These are phyloP conservation scores for Lasioglossum calceatum DNA, from an alignment of 2,888 invertebrate genomes.

Conservation along the genomic window DNA sequence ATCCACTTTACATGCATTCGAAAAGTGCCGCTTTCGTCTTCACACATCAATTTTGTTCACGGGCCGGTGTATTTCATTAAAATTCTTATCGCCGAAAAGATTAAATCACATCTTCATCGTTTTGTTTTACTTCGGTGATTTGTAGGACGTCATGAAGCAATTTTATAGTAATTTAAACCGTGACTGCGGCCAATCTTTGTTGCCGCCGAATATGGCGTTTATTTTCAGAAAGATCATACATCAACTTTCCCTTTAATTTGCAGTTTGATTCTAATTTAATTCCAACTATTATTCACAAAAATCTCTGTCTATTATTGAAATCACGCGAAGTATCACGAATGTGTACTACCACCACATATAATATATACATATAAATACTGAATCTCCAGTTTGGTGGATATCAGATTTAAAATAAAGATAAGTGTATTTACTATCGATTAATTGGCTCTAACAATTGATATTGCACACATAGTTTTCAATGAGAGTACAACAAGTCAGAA, in stretches of 20 bases:
- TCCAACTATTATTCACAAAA: neutral
- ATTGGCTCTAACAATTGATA: neutral
- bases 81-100: slow-evolving; percentile 1
- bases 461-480: too few species aligned
- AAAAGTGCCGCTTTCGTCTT: slow-evolving; percentile 10
- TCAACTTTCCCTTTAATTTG: neutral
- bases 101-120: neutral
- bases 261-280: neutral
- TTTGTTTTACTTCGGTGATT: neutral
- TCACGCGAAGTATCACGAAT: too few species aligned
- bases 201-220: neutral
- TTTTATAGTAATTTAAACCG: slow-evolving; percentile 1
- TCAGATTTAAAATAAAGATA: neutral
- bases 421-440: neutral
- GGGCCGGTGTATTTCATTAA: slow-evolving; percentile 3
- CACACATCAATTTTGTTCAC: neutral
- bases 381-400: neutral
- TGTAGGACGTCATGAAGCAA: neutral
- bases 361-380: too few species aligned
- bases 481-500: too few species aligned
- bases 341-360: too few species aligned
- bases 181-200: neutral
- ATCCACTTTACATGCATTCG: slow-evolving; percentile 23
- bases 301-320: neutral
- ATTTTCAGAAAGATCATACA: neutral